These are phyloP conservation scores for Colinus virginianus DNA, from an alignment of 2,113 vertebrate genomes.

Conservation along the genomic window DNA sequence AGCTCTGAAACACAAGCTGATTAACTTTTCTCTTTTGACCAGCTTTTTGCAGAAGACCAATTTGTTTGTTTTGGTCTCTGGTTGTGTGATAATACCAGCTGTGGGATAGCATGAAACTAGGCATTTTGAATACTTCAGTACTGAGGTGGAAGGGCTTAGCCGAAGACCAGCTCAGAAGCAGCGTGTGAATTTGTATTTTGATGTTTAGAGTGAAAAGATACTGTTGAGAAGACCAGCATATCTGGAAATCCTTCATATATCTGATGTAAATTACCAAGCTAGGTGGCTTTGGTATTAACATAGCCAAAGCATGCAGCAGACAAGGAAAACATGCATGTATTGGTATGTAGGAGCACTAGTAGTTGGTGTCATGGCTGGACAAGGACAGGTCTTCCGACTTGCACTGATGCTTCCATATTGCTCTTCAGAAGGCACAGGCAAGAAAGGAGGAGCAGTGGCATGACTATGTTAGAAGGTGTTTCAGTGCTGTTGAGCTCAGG, in stretches of 20 bases:
- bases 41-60: not conserved
- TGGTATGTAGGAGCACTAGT: not conserved
- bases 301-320: accelerated
- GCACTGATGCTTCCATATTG: too few species aligned
- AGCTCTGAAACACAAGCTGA: not conserved
- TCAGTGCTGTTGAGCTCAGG: too few species aligned
- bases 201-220: not conserved
- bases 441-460: too few species aligned
- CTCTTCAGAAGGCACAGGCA: too few species aligned
- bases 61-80: not conserved
- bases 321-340: not conserved
- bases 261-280: not conserved
- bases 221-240: not conserved
- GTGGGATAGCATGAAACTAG: not conserved
- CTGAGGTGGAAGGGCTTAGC: not conserved
- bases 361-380: not conserved
- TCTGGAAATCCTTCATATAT: not conserved
- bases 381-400: too few species aligned
- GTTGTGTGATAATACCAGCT: not conserved
- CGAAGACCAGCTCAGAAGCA: not conserved
- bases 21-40: not conserved
- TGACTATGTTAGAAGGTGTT: too few species aligned
- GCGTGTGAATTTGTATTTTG: not conserved
- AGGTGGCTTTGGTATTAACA: not conserved
- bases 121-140: not conserved